Percentiles rank a stretch among this genome's conserved stretches.
Evolutionary conservation across 2,113 vertebrate genomes (phyloP).

Genomic region (Erinaceus europaeus): DNA sequence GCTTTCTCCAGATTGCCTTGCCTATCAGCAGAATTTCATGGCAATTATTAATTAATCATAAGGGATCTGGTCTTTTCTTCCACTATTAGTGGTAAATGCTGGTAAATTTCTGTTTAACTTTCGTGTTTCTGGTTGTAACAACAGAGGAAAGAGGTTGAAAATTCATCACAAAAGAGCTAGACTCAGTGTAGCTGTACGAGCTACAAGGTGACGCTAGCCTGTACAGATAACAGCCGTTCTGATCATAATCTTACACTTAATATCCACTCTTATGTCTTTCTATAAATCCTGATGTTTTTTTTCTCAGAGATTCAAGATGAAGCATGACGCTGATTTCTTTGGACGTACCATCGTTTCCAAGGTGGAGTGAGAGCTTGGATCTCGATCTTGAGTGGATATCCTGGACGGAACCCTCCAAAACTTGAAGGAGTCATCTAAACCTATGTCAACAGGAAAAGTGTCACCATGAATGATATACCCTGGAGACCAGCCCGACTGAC

Average conservation of each 20-base stretch:
- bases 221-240: not conserved
- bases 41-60: not conserved
- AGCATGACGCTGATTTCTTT: not conserved
- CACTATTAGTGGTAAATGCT: not conserved
- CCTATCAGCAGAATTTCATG: not conserved
- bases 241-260: not conserved
- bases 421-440: constrained; percentile 88
- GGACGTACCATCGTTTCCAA: constrained; percentile 90
- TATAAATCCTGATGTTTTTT: not conserved
- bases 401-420: constrained; percentile 84
- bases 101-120: too few relatives aligned
- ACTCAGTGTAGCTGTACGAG: not conserved
- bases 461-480: not conserved
- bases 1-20: not conserved
- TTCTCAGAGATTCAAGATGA: not conserved
- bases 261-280: not conserved
- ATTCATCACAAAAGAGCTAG: not conserved
- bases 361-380: constrained; percentile 90
- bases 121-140: not conserved
- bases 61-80: not conserved
- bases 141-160: not conserved
- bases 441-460: constrained; percentile 66
- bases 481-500: not conserved
- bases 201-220: not conserved
- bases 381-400: constrained; percentile 75